These are phyloP conservation scores for Hemistola chrysoprasaria DNA, from an alignment of 2,888 invertebrate genomes.

Conservation along the genomic window DNA sequence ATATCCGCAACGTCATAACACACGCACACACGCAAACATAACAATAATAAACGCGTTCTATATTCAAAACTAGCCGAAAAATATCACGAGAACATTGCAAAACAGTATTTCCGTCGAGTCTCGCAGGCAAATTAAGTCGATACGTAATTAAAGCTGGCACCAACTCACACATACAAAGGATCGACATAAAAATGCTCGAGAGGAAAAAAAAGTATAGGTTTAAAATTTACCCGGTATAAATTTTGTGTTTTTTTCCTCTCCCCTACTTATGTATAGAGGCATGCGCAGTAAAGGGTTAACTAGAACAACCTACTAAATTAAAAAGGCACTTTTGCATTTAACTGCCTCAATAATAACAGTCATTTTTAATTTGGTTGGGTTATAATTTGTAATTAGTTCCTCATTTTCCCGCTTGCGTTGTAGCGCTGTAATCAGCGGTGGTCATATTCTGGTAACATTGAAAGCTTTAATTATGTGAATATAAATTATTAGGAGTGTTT, in stretches of 20 bases:
- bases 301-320: slow-evolving; percentile 31
- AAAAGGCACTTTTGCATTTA: slow-evolving; percentile 3
- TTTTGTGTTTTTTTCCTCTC: slow-evolving; percentile 80
- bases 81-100: slow-evolving; percentile 30
- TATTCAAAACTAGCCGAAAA: slow-evolving; percentile 30
- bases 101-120: slow-evolving; percentile 46
- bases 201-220: slow-evolving; percentile 81
- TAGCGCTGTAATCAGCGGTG: slow-evolving; percentile 40
- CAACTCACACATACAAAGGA: slow-evolving; percentile 77
- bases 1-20: slow-evolving; percentile 19
- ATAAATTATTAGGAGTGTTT: too few species aligned
- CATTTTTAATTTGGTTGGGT: slow-evolving; percentile 36
- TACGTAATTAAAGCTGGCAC: slow-evolving; percentile 80
- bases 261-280: slow-evolving; percentile 77
- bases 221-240: slow-evolving; percentile 82
- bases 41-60: slow-evolving; percentile 26
- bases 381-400: slow-evolving; percentile 50
- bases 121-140: slow-evolving; percentile 80
- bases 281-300: slow-evolving; percentile 80
- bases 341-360: slow-evolving; percentile 5
- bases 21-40: slow-evolving; percentile 25
- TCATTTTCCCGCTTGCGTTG: slow-evolving; percentile 43
- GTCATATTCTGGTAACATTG: slow-evolving; percentile 34
- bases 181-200: slow-evolving; percentile 78
- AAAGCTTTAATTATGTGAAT: slow-evolving; percentile 14